Evolutionary conservation across 2,797 vertebrate species (phyloP).

Genomic region (Crocodylus rhombifer): DNA sequence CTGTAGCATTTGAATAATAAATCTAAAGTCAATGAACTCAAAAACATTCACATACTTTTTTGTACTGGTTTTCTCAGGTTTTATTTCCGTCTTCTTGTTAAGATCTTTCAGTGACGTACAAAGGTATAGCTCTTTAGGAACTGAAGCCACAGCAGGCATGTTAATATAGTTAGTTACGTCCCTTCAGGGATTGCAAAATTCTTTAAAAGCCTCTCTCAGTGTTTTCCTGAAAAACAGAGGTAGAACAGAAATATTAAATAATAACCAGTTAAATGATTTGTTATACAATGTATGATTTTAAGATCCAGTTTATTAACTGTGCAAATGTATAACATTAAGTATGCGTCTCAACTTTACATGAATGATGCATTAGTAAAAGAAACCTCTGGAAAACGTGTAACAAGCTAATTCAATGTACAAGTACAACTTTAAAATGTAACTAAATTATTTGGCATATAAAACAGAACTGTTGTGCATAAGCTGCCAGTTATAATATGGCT

Average conservation of each 20-base stretch:
- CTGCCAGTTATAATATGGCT: background rate
- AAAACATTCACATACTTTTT: constrained; percentile 83
- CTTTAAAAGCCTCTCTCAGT: constrained; percentile 47
- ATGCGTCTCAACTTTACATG: background rate
- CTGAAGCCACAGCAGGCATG: constrained; percentile 94
- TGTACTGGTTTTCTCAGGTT: constrained; percentile 91
- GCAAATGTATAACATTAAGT: background rate
- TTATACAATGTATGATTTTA: background rate
- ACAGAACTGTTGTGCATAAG: background rate
- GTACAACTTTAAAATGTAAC: background rate
- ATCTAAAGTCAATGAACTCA: background rate
- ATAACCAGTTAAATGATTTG: background rate
- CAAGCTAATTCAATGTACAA: background rate
- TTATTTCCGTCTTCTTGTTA: constrained; percentile 96
- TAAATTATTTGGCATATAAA: background rate
- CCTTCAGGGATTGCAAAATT: constrained; percentile 47
- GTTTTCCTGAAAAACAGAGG: constrained; percentile 62
- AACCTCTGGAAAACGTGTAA: background rate
- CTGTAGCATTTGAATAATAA: background rate
- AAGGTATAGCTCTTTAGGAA: constrained; percentile 94
- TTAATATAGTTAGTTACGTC: constrained; percentile 62
- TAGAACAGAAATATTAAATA: background rate
- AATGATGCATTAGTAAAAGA: background rate
- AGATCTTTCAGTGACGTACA: constrained; percentile 94
- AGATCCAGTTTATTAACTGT: background rate